Conservation (phyloP, 2,888 invertebrate genomes). For the Dryococelus australis region DNA sequence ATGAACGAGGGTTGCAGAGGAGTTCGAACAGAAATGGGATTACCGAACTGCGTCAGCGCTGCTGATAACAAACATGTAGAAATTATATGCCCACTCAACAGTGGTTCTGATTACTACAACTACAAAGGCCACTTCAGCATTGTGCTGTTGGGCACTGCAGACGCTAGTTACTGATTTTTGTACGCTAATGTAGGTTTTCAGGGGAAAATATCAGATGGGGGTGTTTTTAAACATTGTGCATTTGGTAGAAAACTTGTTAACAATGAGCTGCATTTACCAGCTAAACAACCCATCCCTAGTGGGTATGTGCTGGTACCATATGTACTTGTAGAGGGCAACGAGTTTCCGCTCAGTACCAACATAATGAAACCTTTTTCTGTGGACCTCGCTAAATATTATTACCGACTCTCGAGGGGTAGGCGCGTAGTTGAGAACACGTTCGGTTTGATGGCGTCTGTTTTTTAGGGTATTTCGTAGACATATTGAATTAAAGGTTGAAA, state of each 20-base stretch:
- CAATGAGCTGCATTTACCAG: background rate
- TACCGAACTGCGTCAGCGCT: background rate
- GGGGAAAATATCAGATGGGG: background rate
- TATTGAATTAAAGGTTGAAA: conserved; percentile 11
- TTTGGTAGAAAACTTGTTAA: background rate
- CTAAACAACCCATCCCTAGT: background rate
- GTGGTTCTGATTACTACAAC: background rate
- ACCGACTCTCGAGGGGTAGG: background rate
- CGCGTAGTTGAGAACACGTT: conserved; percentile 4
- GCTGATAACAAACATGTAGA: background rate
- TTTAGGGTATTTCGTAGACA: conserved; percentile 5
- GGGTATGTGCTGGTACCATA: background rate
- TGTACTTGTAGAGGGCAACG: background rate
- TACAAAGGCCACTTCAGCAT: background rate
- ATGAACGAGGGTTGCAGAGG: background rate
- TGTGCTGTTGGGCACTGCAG: background rate
- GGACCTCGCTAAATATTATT: background rate
- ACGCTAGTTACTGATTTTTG: background rate
- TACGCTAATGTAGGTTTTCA: background rate
- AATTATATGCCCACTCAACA: conserved; percentile 1
- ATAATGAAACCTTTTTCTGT: background rate
- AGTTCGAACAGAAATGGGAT: background rate
- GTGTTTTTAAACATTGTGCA: background rate
- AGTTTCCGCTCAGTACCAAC: background rate
- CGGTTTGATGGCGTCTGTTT: background rate